Conservation (phyloP, 1,140 invertebrate genomes). For the Cydia fagiglandana region DNA sequence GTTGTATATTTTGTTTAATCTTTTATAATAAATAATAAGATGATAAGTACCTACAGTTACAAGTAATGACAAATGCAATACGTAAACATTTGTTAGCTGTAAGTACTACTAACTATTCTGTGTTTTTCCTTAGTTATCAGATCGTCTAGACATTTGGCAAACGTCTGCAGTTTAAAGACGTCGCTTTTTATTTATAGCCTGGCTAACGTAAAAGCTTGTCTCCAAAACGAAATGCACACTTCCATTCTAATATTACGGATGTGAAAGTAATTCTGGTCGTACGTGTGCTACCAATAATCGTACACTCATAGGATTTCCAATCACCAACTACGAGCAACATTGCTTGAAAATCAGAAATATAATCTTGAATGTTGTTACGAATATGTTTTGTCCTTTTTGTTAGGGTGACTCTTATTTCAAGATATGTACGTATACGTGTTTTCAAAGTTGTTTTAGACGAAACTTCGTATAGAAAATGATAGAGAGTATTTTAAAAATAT, state of each 20-base stretch:
- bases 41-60: neutral
- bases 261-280: neutral
- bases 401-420: no score
- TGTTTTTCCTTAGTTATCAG: conserved; percentile 4
- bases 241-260: neutral
- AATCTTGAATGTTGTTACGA: no score
- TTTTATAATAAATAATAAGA: neutral
- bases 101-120: neutral
- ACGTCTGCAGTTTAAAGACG: conserved; percentile 13
- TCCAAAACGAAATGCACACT: neutral
- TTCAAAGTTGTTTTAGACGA: no score
- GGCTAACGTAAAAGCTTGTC: conserved; percentile 9
- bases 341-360: no score
- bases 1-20: neutral
- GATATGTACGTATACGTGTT: no score
- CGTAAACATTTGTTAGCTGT: neutral
- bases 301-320: no score
- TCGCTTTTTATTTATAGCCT: conserved; percentile 3
- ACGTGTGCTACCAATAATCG: neutral
- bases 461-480: no score
- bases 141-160: neutral
- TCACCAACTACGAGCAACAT: no score
- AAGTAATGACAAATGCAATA: neutral
- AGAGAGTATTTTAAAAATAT: no score
- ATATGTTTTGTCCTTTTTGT: no score